Percentiles rank a stretch among this genome's conserved stretches.
Evolutionary conservation across 2,888 invertebrate species (phyloP).

Genomic region (Caenorhabditis japonica): DNA sequence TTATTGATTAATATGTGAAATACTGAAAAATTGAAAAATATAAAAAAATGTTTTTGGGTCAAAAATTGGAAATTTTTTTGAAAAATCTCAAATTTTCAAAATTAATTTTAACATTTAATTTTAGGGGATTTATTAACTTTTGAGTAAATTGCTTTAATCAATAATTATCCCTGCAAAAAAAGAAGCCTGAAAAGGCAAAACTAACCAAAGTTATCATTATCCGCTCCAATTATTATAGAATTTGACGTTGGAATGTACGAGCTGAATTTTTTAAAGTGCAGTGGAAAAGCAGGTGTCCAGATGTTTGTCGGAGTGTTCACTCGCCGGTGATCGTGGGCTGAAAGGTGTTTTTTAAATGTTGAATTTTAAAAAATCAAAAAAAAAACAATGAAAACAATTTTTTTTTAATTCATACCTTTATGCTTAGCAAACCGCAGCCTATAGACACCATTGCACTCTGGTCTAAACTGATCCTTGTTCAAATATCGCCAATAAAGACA

Average conservation of each 20-base stretch:
- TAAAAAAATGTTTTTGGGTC: no score
- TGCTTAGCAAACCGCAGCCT: conserved; percentile 49
- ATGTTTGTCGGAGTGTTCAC: conserved; percentile 12
- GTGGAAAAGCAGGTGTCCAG: conserved; percentile 23
- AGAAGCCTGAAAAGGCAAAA: no score
- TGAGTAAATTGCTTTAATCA: no score
- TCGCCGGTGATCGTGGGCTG: conserved; percentile 33
- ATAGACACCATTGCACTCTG: conserved; percentile 60
- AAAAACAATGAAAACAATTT: not conserved
- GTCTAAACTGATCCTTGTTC: conserved; percentile 50
- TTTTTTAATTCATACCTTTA: conserved; percentile 25
- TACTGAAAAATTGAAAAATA: no score
- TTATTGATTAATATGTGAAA: no score
- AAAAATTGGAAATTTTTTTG: not conserved
- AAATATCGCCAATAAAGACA: conserved; percentile 58
- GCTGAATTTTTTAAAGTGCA: conserved; percentile 11
- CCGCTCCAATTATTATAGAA: conserved; percentile 10
- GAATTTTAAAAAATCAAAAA: not conserved
- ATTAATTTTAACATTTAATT: no score
- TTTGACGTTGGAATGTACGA: conserved; percentile 18
- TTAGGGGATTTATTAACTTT: no score
- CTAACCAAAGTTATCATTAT: conserved; percentile 37
- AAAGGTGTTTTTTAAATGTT: not conserved
- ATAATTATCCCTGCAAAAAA: no score
- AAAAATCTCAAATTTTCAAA: no score